Conservation (phyloP, 2,113 vertebrate species). For the Origma solitaria region DNA sequence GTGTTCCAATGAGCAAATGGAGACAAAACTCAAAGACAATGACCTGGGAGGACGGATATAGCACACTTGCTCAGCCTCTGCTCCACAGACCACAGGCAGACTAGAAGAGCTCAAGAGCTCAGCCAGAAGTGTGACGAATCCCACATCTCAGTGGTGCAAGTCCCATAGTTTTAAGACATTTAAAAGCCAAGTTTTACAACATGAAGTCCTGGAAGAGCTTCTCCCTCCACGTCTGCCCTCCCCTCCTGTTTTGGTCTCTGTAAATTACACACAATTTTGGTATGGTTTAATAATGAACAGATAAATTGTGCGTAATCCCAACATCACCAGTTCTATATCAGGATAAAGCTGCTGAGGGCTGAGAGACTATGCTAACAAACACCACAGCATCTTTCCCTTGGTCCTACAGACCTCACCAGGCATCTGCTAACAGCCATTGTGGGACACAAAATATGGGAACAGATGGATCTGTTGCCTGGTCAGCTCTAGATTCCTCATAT, state of each 20-base stretch:
- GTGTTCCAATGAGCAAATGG: not conserved
- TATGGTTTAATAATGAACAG: not conserved
- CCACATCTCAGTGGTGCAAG: not conserved
- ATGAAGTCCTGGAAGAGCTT: not conserved
- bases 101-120: not conserved
- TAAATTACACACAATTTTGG: not conserved
- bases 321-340: not conserved
- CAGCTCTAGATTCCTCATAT: not conserved
- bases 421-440: not conserved
- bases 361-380: not conserved
- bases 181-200: not conserved
- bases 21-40: not conserved
- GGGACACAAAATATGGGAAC: not conserved
- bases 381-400: rapidly evolving
- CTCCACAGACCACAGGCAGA: not conserved
- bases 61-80: not conserved
- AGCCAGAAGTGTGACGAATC: not conserved
- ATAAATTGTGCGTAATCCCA: not conserved
- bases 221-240: not conserved
- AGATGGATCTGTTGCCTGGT: rapidly evolving
- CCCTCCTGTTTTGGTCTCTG: not conserved
- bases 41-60: not conserved
- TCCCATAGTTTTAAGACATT: not conserved
- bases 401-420: not conserved
- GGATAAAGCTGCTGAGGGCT: not conserved